Conservation (phyloP, 2,888 invertebrate genomes). For the Amblyteles armatorius region DNA sequence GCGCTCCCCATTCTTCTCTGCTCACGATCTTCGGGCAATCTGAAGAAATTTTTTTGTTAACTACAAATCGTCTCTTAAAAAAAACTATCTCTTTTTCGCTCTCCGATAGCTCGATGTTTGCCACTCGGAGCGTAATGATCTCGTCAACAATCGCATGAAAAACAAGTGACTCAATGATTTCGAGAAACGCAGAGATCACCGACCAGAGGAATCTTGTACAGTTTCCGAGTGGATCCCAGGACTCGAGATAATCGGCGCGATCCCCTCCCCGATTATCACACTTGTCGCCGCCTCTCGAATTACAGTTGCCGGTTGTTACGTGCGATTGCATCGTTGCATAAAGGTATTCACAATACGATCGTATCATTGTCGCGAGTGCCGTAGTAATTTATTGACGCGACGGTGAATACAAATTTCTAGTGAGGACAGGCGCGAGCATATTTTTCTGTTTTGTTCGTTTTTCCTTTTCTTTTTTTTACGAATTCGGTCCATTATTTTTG, state of each 20-base stretch:
- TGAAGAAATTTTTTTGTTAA: conserved; percentile 45
- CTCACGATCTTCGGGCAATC: conserved; percentile 78
- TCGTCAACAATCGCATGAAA: background rate
- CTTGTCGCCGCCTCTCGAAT: conserved; percentile 25
- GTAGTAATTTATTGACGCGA: background rate
- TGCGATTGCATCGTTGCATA: conserved; percentile 31
- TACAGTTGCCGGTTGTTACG: conserved; percentile 3
- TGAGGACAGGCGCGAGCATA: background rate
- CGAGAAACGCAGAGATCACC: conserved; percentile 13
- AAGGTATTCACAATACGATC: conserved; percentile 8
- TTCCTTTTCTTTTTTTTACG: background rate
- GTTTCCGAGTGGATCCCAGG: conserved; percentile 29
- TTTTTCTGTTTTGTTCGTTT: background rate
- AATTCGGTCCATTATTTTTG: background rate
- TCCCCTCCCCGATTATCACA: conserved; percentile 24
- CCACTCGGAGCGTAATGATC: background rate
- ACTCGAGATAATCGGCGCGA: conserved; percentile 5
- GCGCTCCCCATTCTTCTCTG: conserved; percentile 81
- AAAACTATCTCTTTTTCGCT: background rate
- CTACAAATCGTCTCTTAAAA: background rate
- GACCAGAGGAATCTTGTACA: conserved; percentile 16
- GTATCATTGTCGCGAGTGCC: conserved; percentile 3
- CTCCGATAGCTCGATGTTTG: background rate
- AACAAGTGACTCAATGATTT: conserved; percentile 33
- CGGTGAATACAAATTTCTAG: background rate